phyloP scores from a whole-genome alignment of 2,888 invertebrate genomes.

The Automeris io region DNA sequence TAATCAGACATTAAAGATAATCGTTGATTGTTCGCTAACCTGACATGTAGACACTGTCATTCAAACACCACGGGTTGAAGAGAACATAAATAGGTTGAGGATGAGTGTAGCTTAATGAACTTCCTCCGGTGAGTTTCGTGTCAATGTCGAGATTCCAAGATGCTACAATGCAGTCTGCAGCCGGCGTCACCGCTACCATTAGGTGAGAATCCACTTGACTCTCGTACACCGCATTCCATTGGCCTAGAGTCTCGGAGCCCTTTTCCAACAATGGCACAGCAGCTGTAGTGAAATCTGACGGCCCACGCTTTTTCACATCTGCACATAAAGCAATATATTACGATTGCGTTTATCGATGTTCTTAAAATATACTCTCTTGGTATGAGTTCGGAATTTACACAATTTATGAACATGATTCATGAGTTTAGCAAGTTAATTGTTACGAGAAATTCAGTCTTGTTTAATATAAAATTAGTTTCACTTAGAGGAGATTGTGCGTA shows the following conservation, averaged over 20 bases:
- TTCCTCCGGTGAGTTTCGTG: conserved; percentile 81
- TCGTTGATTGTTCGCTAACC: no score
- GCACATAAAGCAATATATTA: conserved; percentile 23
- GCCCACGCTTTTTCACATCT: conserved; percentile 86
- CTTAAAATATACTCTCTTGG: conserved; percentile 21
- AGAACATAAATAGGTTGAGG: conserved; percentile 87
- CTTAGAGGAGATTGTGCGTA: background rate
- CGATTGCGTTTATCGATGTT: conserved; percentile 18
- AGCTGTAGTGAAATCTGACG: conserved; percentile 87
- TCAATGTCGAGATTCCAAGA: conserved; percentile 91
- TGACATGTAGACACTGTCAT: conserved; percentile 80
- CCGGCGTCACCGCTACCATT: conserved; percentile 82
- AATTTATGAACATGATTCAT: background rate
- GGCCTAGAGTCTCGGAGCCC: conserved; percentile 76
- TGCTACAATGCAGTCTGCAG: conserved; percentile 85
- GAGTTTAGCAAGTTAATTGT: background rate
- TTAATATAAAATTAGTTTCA: background rate
- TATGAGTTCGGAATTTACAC: background rate
- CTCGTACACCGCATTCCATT: conserved; percentile 86
- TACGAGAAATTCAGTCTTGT: background rate
- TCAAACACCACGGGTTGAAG: conserved; percentile 93
- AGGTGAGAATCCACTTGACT: conserved; percentile 79
- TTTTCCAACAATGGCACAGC: conserved; percentile 84
- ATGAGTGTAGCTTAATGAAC: conserved; percentile 86
- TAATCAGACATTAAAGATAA: no score